These are phyloP conservation scores for Petrolisthes manimaculis DNA, from an alignment of 2,888 invertebrate genomes.

Conservation along the genomic window DNA sequence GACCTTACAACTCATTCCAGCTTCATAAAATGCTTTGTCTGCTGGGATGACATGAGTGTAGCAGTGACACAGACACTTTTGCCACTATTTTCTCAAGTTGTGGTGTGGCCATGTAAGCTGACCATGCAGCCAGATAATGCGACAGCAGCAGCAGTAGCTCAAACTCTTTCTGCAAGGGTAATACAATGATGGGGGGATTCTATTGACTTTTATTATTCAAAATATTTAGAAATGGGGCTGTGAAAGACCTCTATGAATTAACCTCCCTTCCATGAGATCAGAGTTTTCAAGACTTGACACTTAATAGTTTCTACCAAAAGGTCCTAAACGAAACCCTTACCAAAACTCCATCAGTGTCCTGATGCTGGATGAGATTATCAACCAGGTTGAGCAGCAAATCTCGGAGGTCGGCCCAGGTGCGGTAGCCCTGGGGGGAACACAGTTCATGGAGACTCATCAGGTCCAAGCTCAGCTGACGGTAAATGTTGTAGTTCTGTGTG, in stretches of 20 bases:
- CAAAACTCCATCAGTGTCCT: constrained; percentile 51
- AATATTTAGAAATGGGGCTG: no score
- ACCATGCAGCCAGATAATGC: constrained; percentile 81
- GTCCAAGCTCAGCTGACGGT: constrained; percentile 79
- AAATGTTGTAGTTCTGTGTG: constrained; percentile 86
- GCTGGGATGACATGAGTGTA: constrained; percentile 93
- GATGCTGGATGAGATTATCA: constrained; percentile 55
- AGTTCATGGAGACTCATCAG: constrained; percentile 74
- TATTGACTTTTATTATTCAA: no score
- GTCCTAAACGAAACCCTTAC: not conserved
- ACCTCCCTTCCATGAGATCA: no score
- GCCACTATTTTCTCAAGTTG: constrained; percentile 81
- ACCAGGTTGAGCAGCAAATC: constrained; percentile 73
- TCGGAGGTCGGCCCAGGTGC: constrained; percentile 79
- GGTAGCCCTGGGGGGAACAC: constrained; percentile 75
- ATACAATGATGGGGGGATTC: not conserved
- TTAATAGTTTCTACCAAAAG: no score
- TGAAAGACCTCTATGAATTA: no score
- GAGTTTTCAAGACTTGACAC: no score
- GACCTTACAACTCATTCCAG: constrained; percentile 70
- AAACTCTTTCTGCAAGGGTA: constrained; percentile 71
- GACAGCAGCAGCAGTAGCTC: constrained; percentile 77
- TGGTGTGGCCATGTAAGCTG: constrained; percentile 76
- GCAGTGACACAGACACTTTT: constrained; percentile 84
- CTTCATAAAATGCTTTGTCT: constrained; percentile 90